Base-by-base conservation (phyloP, 2,113 vertebrate genomes). In the Macquaria australasica region DNA sequence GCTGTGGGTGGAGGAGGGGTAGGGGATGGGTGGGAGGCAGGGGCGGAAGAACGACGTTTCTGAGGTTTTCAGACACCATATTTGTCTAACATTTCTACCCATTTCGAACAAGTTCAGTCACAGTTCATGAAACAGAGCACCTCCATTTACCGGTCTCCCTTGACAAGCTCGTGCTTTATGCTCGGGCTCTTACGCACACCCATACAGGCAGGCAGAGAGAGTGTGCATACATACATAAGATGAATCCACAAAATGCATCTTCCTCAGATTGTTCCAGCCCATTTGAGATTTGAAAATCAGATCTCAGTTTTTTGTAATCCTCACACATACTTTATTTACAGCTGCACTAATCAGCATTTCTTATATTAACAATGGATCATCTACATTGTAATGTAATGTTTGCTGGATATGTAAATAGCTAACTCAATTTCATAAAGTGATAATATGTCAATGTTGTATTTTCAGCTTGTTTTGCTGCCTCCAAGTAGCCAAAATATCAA, bases 21-120 rank as follows among this genome's bases (percentile, higher is more conserved):
- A 8, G 34, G 78, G 70, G 34, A 39, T 66, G 41, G 62, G 41
- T 60, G 21, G 5, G 37, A 66, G 67, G 75, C 58, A 28, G 77
- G 82, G 86, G 82, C 60, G 64, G 88, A 91, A 89, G 88, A 91
- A 79, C 77, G 34, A 77, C 68, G 25, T 89, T 93, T 87, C 68
- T 80, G 89, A 90, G 85, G 83, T 91, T 94, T 91, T 75, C 72
- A 91, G 85, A 86, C 81, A 68, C 78, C 66, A 34, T 92, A 91
- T 93, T 95, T 92, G 90, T 90, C 87, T 90, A 91, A 90, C 87
- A 88, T 92, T 90, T 91, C 82, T 89, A 82, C 75, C 84, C 87
- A 83, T 92, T 93, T 90, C 72, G 28, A 89, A 89, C 88, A 88
- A 90, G 94, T 91, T 94, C 92, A 94, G 88, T 87, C 89, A 73